These are phyloP conservation scores for Monoplex corrugatus DNA, from an alignment of 2,888 invertebrate genomes.

Conservation along the genomic window DNA sequence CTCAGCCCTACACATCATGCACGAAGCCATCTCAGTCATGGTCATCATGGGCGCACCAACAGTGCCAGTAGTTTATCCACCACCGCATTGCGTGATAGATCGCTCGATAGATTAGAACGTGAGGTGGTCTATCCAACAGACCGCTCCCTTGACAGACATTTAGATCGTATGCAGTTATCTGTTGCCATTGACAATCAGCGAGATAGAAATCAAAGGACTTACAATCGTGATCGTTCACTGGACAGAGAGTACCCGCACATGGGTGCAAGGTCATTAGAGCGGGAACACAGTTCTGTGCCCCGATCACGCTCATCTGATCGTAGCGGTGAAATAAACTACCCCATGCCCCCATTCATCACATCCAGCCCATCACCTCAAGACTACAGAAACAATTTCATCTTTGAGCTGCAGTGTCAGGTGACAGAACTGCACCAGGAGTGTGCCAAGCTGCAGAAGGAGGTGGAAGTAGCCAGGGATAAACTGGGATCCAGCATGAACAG, in stretches of 20 bases:
- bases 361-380: conserved; percentile 59
- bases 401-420: conserved; percentile 87
- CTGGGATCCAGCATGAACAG: conserved; percentile 99
- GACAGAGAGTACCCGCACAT: conserved; percentile 84
- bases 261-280: conserved; percentile 79
- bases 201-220: conserved; percentile 54
- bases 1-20: conserved; percentile 57
- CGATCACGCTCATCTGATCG: conserved; percentile 75
- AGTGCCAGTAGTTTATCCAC: conserved; percentile 67
- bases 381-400: conserved; percentile 75
- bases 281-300: conserved; percentile 71
- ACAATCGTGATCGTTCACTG: conserved; percentile 85
- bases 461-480: conserved; percentile 94
- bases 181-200: conserved; percentile 59
- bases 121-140: conserved; percentile 71
- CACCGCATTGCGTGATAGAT: conserved; percentile 75
- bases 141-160: conserved; percentile 79
- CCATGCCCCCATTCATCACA: conserved; percentile 53
- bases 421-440: conserved; percentile 96
- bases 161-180: conserved; percentile 62
- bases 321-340: conserved; percentile 67
- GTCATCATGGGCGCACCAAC: conserved; percentile 62
- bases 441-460: conserved; percentile 85
- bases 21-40: conserved; percentile 52
- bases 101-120: conserved; percentile 69